Percentiles rank a stretch among this genome's conserved stretches.
Conservation (phyloP, 2,888 invertebrate genomes). For the Tuta absoluta region DNA sequence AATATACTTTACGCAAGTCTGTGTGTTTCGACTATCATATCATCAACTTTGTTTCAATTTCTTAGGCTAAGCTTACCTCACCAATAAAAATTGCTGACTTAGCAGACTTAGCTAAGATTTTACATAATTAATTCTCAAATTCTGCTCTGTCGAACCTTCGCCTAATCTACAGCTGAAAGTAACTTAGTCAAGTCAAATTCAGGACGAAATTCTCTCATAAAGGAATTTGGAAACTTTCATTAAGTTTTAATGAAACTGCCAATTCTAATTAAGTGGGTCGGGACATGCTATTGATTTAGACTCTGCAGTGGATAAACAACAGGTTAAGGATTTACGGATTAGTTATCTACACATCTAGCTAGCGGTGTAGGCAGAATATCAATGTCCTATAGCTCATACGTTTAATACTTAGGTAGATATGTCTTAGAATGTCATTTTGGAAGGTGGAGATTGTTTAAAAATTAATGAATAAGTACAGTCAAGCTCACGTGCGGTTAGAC, state of each 20-base stretch:
- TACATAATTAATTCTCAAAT: background rate
- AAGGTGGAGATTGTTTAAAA: too few species aligned
- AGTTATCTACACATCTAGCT: background rate
- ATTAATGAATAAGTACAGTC: too few species aligned
- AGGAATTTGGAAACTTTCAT: background rate
- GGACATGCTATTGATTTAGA: background rate
- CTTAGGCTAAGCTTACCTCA: too few species aligned
- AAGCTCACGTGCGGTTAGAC: too few species aligned
- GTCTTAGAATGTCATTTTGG: too few species aligned
- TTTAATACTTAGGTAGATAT: too few species aligned
- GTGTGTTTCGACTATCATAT: too few species aligned
- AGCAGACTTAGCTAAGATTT: background rate
- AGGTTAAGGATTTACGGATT: too few species aligned
- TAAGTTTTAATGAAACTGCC: constrained; percentile 6
- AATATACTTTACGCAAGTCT: too few species aligned
- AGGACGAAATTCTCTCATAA: background rate
- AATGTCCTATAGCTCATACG: too few species aligned
- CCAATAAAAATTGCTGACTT: too few species aligned
- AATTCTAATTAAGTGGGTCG: background rate
- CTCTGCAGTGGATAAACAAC: background rate
- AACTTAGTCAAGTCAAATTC: background rate
- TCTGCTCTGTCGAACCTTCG: background rate
- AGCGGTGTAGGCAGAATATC: background rate
- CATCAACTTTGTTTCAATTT: too few species aligned
- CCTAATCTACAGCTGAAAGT: background rate